Evolutionary conservation across 2,888 invertebrate genomes (phyloP), one percentile per base, ranked within the genome.

Genomic region (Catocala sponsa): DNA sequence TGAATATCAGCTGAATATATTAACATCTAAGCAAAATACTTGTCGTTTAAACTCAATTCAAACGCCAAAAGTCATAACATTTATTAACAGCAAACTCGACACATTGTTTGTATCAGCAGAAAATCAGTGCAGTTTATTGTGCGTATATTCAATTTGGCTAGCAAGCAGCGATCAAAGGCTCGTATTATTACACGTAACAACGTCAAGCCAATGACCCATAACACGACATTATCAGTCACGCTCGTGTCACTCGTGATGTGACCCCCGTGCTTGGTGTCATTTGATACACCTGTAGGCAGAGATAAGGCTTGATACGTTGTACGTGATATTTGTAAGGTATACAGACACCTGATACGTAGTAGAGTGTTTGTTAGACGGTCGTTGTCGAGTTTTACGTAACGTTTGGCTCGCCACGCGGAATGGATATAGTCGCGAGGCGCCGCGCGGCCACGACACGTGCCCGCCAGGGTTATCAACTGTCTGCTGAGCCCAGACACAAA

Each of bases 381-480:
- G 71, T 68, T 65, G 61, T 44, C 15, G 46, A 6, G 74, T 52
- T 70, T 89, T 90, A 86, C 86, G 87, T 87, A 90, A 91, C 80
- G 73, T 71, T 84, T 79, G 83, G 80, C 85, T 78, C 81, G 79
- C 80, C 83, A 84, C 79, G 80, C 78, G 78, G 78, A 77, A 80
- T 84, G 78, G 78, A 87, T 85, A 83, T 85, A 82, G 84, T 76
- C 63, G 72, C 75, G 77, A 66, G 78, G 76, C 77, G 84, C 82
- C 85, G 82, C 82, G 77, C 74, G 70, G 69, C 55, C 68, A 69
- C 65, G 63, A 66, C 82, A 70, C 68, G 72, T 72, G 78, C 67
- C 61, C 65, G 55, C 58, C 76, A 72, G 72, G 70, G 64, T 65
- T 74, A 74, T 65, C 79, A 60, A 66, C 72, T 74, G 79, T 68